A percentile compares a stretch with the other conserved stretches of the same genome.
These are phyloP conservation scores for Eremophila alpestris DNA, from an alignment of 2,797 vertebrate species.

Conservation along the genomic window DNA sequence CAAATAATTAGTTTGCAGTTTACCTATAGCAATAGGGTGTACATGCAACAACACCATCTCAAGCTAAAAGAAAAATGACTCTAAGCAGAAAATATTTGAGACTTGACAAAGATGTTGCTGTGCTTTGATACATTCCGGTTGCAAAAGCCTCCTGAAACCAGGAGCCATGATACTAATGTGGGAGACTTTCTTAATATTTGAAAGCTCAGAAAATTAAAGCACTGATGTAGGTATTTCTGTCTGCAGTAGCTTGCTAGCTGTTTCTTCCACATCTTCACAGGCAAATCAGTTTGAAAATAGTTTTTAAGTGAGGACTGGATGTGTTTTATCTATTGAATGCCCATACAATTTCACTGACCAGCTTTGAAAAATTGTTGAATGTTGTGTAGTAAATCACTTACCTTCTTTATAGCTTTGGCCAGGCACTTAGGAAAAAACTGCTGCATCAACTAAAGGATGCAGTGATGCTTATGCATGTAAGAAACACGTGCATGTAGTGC, in stretches of 20 bases:
- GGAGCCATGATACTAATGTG: neutral
- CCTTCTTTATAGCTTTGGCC: neutral
- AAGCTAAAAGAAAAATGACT: neutral
- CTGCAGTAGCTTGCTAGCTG: neutral
- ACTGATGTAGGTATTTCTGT: neutral
- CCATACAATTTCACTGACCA: neutral
- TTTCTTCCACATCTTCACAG: neutral
- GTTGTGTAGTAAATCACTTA: neutral
- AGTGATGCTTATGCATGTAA: neutral
- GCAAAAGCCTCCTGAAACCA: neutral
- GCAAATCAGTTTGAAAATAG: neutral
- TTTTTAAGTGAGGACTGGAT: neutral
- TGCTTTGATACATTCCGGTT: neutral
- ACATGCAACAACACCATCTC: neutral
- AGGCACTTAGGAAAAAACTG: neutral
- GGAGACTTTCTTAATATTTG: neutral
- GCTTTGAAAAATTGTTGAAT: neutral
- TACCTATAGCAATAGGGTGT: neutral
- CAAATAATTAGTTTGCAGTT: neutral
- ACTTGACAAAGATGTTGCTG: neutral
- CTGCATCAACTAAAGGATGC: neutral
- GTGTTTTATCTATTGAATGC: neutral
- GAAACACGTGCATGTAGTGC: neutral
- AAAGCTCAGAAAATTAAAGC: neutral
- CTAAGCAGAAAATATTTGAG: rapidly evolving